A percentile compares a stretch with the other conserved stretches of the same genome.
These are phyloP conservation scores for Neopelma chrysocephalum DNA, from an alignment of 2,797 vertebrate species.

Conservation along the genomic window DNA sequence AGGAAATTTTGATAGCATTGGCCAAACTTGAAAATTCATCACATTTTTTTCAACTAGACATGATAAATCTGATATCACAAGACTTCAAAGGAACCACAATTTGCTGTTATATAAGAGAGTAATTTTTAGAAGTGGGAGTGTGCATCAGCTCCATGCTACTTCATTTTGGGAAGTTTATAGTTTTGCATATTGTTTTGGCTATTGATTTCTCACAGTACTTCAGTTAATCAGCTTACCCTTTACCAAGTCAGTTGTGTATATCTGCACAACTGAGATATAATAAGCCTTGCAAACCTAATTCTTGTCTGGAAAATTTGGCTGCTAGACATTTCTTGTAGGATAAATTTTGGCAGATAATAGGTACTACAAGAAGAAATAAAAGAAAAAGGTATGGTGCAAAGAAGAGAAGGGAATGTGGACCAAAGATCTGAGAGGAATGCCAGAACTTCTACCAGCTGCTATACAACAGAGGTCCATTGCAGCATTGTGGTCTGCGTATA, in stretches of 20 bases:
- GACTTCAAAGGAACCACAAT: neutral
- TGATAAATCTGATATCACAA: neutral
- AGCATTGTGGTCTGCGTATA: neutral
- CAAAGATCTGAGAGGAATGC: neutral
- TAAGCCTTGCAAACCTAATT: neutral
- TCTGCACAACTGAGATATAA: neutral
- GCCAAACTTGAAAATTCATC: neutral
- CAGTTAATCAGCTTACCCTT: neutral
- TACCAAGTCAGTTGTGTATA: too few relatives aligned
- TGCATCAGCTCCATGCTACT: neutral
- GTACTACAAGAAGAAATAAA: neutral
- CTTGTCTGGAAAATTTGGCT: neutral
- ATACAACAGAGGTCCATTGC: neutral
- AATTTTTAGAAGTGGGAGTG: neutral
- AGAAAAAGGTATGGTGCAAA: neutral
- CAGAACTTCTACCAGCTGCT: neutral
- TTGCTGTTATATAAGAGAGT: neutral
- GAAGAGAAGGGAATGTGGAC: neutral
- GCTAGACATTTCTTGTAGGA: neutral
- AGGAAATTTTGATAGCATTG: neutral
- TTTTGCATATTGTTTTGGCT: neutral
- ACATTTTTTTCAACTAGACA: neutral
- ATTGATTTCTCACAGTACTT: neutral
- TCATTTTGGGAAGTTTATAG: neutral
- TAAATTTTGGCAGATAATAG: neutral